Conservation (phyloP, 2,113 vertebrate species). For the Corapipo altera region DNA sequence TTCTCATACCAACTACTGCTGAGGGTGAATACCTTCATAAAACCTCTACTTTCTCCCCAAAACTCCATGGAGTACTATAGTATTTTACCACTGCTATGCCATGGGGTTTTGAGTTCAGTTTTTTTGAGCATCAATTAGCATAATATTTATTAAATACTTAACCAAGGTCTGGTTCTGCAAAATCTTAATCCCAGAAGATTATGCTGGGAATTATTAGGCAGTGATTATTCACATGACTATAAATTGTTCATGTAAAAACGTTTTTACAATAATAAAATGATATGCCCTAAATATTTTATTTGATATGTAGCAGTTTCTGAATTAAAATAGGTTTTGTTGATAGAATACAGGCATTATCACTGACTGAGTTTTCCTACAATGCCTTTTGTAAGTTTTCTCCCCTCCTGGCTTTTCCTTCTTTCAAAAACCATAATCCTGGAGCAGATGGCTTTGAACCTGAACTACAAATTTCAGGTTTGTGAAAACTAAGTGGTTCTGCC, state of each 20-base stretch:
- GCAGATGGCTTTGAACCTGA: background rate
- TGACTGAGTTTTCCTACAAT: background rate
- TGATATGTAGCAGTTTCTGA: background rate
- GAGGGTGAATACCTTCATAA: background rate
- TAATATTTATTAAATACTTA: background rate
- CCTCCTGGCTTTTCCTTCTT: background rate
- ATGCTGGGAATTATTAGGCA: background rate
- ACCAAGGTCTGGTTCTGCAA: background rate
- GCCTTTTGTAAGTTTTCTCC: background rate
- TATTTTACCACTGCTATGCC: background rate
- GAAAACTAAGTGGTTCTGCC: background rate
- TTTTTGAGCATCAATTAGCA: background rate
- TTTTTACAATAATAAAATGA: background rate
- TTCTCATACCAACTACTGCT: background rate
- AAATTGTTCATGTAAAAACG: background rate
- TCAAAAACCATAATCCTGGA: background rate
- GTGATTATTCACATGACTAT: background rate
- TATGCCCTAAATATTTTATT: background rate
- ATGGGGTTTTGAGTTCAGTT: rapidly evolving
- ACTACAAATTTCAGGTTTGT: background rate
- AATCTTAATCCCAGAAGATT: background rate
- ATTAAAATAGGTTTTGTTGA: background rate
- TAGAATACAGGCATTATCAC: background rate
- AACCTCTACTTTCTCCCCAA: background rate
- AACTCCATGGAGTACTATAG: background rate